phyloP scores from a whole-genome alignment of 2,888 invertebrate genomes.

The Morpho helenor region DNA sequence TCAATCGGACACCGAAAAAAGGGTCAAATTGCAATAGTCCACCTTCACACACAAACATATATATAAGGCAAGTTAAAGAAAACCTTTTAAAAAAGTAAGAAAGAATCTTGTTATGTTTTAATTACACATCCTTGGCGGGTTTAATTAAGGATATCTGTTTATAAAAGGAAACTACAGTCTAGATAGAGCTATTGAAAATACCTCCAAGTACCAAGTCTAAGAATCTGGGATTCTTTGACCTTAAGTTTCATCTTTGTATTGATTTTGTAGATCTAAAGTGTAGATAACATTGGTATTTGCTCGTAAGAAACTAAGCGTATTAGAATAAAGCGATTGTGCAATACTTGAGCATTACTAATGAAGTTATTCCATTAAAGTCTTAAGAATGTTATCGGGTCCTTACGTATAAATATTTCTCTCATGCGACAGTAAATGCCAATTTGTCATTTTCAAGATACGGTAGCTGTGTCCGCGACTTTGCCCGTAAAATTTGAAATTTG shows the following conservation, averaged over 20 bases:
- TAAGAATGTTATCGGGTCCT: slow-evolving; percentile 5
- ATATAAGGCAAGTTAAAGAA: no score
- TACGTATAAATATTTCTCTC: slow-evolving; percentile 1
- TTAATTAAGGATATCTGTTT: slow-evolving; percentile 9
- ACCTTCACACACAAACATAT: no score
- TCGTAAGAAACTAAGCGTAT: slow-evolving; percentile 2
- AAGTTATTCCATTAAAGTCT: slow-evolving; percentile 9
- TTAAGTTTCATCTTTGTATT: slow-evolving; percentile 3
- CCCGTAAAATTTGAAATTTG: no score
- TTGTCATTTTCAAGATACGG: no score
- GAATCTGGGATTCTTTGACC: slow-evolving; percentile 6
- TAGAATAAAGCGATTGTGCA: slow-evolving; percentile 6
- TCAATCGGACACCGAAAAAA: no score
- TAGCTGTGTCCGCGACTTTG: no score
- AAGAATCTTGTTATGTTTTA: background rate
- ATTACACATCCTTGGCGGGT: slow-evolving; percentile 4
- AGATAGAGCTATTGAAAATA: slow-evolving; percentile 13
- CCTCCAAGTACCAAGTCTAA: slow-evolving; percentile 1
- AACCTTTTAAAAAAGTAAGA: background rate
- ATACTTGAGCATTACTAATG: slow-evolving; percentile 6
- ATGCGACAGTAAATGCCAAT: background rate
- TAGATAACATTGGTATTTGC: slow-evolving; percentile 1
- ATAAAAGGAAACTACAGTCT: background rate
- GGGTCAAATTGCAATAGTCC: no score
- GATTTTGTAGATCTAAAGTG: slow-evolving; percentile 1